These are phyloP conservation scores for Hirtodrosophila confusa DNA, from an alignment of 2,888 invertebrate species.

Conservation along the genomic window DNA sequence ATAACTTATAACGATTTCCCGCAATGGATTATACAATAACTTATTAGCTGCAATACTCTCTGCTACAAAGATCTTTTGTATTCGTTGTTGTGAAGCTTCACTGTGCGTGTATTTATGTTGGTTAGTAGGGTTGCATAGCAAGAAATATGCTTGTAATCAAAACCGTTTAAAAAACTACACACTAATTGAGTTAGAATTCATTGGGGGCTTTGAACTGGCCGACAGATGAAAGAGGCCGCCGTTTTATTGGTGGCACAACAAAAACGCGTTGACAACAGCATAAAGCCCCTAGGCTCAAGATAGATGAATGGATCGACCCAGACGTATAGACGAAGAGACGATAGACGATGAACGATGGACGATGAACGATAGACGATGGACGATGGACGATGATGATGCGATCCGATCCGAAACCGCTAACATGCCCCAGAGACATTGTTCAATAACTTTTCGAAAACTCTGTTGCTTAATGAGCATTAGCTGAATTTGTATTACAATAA, in stretches of 20 bases:
- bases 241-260: constrained; percentile 78
- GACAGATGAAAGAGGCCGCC: constrained; percentile 71
- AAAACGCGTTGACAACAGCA: constrained; percentile 79
- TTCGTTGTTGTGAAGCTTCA: too few relatives aligned
- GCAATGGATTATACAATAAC: too few relatives aligned
- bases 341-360: constrained; percentile 11
- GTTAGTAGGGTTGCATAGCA: constrained; percentile 18
- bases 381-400: constrained; percentile 37
- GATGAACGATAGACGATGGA: neutral
- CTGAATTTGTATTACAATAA: constrained; percentile 53
- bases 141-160: constrained; percentile 79
- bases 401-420: constrained; percentile 64
- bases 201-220: constrained; percentile 69
- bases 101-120: constrained; percentile 2
- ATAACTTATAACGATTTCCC: too few relatives aligned
- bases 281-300: constrained; percentile 69
- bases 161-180: constrained; percentile 79
- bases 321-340: constrained; percentile 19
- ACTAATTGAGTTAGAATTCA: constrained; percentile 79
- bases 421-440: constrained; percentile 77
- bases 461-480: constrained; percentile 70
- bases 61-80: too few relatives aligned
- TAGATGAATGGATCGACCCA: constrained; percentile 24
- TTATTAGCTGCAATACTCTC: too few relatives aligned
- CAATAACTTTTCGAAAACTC: constrained; percentile 61